Evolutionary conservation across 2,888 invertebrate genomes (phyloP), one percentile per base, ranked within the genome.

Genomic region (Mythimna albipuncta): DNA sequence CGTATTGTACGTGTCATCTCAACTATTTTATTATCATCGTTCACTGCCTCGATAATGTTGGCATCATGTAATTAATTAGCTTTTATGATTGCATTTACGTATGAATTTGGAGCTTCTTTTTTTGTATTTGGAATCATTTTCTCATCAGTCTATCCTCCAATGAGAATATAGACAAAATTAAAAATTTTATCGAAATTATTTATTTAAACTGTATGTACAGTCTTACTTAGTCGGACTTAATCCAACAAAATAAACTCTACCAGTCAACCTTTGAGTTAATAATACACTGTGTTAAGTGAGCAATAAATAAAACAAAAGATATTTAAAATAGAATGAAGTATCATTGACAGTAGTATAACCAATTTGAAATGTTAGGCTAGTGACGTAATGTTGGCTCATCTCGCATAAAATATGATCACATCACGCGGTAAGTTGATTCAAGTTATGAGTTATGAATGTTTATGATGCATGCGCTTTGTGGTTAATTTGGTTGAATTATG

Each of bases 401-500:
- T 69, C 19, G 44, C 59, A 69, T 72, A 54, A 44, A 69, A 64
- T 70, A 61, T 61, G 35, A 71, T 19, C 64, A 58, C 58, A 59
- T 59, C 26, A 72, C 61, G 59, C 59, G 64, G 54, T 68, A 70
- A 70, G 58, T 75, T 35, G 55, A 55, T 77, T 68, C 72, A 67
- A 78, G 76, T 78, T 26, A 72, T 66, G 44, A 64, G 66, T 66
- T 52, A 69, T 61, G 54, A 77, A 77, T 77, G 69, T 84, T 84
- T 84, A 83, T 81, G 79, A 82, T 84, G 75, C 79, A 86, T 83
- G 78, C 81, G 84, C 77, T 84, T 84, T 85, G 85, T 83, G 82
- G 84, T 83, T 88, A 89, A 88, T 89, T 87, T 87, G 78, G 81
- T 86, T 90, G 87, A 87, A 88, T 90, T 87, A 89, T 89, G 87